Evolutionary conservation across 2,888 invertebrate species (phyloP), one percentile per base, ranked within the genome.

Genomic region (Spialia ferax): DNA sequence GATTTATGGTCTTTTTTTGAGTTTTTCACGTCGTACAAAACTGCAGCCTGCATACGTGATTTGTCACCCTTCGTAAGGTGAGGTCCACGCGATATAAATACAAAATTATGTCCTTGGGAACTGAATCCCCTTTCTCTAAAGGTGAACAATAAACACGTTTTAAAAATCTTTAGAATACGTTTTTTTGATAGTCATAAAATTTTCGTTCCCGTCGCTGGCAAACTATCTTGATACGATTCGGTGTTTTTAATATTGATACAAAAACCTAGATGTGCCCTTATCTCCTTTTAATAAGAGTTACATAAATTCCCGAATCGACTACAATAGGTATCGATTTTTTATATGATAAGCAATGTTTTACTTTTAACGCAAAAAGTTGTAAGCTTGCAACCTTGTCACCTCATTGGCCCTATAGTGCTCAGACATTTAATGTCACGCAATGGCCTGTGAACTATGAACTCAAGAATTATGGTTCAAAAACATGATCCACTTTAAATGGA

Each of bases 91-190:
- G 74, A 77, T 75, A 77, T 75, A 81, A 82, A 85, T 84, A 86
- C 79, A 83, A 83, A 87, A 79, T 88, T 84, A 88, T 86, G 84
- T 79, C 83, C 87, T 85, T 90, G 90, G 87, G 88, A 91, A 89
- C 83, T 68, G 56, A 70, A 73, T 84, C 81, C 84, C 83, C 83
- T 84, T 79, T 81, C 73, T 76, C 69, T 69, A 69, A 70, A 8
- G 42, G 70, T 70, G 69, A 77, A 76, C 80, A 86, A 84, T 85
- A 83, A 87, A 85, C 77, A 80, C 76, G 78, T 75, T 80, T 55
- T 80, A 75, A 80, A 83, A 82, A 75, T 78, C 74, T 81, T 77
- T 79, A 76, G 76, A 81, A 79, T 71, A 56, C 69, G 73, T 79
- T 82, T 85, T 87, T 85, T 81, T 71, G 69, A 63, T 61, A 61